phyloP scores from a whole-genome alignment of 2,888 invertebrate genomes.

The Aplocera efformata region DNA sequence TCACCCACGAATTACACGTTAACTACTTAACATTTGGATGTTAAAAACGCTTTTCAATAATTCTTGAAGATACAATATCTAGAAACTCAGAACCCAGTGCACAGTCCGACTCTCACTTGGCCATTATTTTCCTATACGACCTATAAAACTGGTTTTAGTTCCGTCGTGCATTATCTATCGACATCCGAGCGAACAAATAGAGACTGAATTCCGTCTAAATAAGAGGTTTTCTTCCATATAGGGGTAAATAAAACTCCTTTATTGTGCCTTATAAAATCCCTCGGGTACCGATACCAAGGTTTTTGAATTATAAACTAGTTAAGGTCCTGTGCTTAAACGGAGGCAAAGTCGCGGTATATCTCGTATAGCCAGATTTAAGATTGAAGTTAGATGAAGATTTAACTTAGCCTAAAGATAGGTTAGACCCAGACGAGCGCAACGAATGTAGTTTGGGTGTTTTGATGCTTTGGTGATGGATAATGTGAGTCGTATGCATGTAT shows the following conservation, averaged over 20 bases:
- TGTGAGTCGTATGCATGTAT: no score
- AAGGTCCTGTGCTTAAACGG: constrained; percentile 15
- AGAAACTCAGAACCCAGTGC: neutral
- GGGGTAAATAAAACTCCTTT: constrained; percentile 39
- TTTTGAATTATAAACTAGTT: constrained; percentile 49
- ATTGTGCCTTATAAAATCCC: constrained; percentile 21
- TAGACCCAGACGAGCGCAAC: no score
- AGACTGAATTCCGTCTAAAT: constrained; percentile 40
- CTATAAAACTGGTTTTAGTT: constrained; percentile 33
- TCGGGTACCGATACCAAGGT: constrained; percentile 20
- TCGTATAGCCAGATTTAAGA: no score
- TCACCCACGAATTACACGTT: no score
- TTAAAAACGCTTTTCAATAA: no score
- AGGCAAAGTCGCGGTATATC: no score
- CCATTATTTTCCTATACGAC: constrained; percentile 15
- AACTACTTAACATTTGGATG: no score
- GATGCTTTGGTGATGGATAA: no score
- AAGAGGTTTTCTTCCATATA: constrained; percentile 32
- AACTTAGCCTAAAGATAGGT: no score
- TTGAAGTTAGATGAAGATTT: no score
- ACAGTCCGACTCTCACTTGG: no score
- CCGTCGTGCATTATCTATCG: constrained; percentile 37
- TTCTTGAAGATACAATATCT: neutral
- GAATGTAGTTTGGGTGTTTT: no score
- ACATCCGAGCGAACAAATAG: constrained; percentile 48